A percentile compares a stretch with the other conserved stretches of the same genome.
These are phyloP conservation scores for Tyrophagus putrescentiae DNA, from an alignment of 1,140 invertebrate genomes.

Conservation along the genomic window DNA sequence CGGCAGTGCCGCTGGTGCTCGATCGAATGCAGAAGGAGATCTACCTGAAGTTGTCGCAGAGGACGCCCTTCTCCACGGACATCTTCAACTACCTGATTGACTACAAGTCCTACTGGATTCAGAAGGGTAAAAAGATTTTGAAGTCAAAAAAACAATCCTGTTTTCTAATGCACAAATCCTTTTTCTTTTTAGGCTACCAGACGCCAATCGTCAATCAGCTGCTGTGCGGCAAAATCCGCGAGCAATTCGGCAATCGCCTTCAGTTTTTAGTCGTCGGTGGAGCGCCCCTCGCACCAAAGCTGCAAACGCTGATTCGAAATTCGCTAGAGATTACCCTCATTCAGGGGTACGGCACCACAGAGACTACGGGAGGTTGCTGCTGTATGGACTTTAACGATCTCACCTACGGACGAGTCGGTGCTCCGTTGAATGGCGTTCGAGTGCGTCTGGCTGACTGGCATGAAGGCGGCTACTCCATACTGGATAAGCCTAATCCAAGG, in stretches of 20 bases:
- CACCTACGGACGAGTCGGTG: slow-evolving; percentile 71
- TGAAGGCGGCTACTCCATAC: slow-evolving; percentile 53
- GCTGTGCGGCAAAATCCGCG: slow-evolving; percentile 58
- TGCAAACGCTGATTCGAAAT: slow-evolving; percentile 82
- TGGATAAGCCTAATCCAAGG: slow-evolving; percentile 73
- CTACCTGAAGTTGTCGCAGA: slow-evolving; percentile 67
- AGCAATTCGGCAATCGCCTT: slow-evolving; percentile 68
- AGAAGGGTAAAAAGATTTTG: slow-evolving; percentile 46
- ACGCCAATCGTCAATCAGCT: slow-evolving; percentile 23
- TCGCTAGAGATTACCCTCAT: slow-evolving; percentile 78
- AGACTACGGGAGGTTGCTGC: slow-evolving; percentile 23
- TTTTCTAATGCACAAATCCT: slow-evolving; percentile 28
- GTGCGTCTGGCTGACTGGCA: slow-evolving; percentile 38
- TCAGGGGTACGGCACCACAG: slow-evolving; percentile 46
- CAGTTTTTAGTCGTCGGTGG: slow-evolving; percentile 80
- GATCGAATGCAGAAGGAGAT: slow-evolving; percentile 54
- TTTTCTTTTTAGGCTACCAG: slow-evolving; percentile 26
- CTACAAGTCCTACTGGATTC: slow-evolving; percentile 26
- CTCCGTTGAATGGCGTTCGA: slow-evolving; percentile 67
- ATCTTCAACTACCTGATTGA: slow-evolving; percentile 23
- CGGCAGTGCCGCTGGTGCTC: slow-evolving; percentile 28
- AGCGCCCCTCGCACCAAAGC: slow-evolving; percentile 85
- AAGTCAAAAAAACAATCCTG: slow-evolving; percentile 62
- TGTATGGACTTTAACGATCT: slow-evolving; percentile 44
- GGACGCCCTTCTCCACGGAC: slow-evolving; percentile 50